Base-by-base conservation (phyloP, 2,113 vertebrate genomes). In the Neolamprologus sp. region DNA sequence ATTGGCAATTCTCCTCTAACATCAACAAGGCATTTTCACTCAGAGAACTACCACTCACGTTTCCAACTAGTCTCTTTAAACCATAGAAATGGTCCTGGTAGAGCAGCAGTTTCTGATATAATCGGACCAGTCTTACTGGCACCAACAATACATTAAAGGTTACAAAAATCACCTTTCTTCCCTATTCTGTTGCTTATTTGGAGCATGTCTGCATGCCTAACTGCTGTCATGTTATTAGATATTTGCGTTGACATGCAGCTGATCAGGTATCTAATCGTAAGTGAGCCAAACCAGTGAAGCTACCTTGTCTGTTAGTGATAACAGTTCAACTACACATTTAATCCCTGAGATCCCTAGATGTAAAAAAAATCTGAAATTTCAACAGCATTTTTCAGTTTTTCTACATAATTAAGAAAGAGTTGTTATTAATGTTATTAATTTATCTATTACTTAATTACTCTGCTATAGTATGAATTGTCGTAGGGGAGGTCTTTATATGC, bases 241-340 rank as follows among this genome's bases (percentile, higher is more conserved):
- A 71, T 71, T 42, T 71, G n/a, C 11, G 0, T 45, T 45, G 37
- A 71, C n/a, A 26, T 42, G 65, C 5, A 3, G 1, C 3, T 23
- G 37, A 23, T 0, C 19, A 3, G 5, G 7, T 71, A 23, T 21
- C n/a, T 71, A 65, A n/a, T 35, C 2, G 3, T 35, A 63, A n/a
- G 31, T n/a, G 31, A 19, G 60, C 60, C 17, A n/a, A 4, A n/a
- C 31, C 9, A 7, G 58, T 35, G 58, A 35, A 63, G 0, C 31
- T 63, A 7, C 16, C 31, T 63, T 35, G 58, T 63, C 31, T 63
- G 31, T 63, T 35, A 63, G 58, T 3, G 4, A 63, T 63, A 63
- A 0, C 28, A 63, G 31, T 63, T 35, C 31, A 19, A 19, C 17
- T 63, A 19, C 58, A 63, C 31, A 19, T 35, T 63, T 35, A 33